Percentiles rank a stretch among this genome's conserved stretches.
Conservation (phyloP, 2,888 invertebrate genomes). For the Sceliomorpha sp. region DNA sequence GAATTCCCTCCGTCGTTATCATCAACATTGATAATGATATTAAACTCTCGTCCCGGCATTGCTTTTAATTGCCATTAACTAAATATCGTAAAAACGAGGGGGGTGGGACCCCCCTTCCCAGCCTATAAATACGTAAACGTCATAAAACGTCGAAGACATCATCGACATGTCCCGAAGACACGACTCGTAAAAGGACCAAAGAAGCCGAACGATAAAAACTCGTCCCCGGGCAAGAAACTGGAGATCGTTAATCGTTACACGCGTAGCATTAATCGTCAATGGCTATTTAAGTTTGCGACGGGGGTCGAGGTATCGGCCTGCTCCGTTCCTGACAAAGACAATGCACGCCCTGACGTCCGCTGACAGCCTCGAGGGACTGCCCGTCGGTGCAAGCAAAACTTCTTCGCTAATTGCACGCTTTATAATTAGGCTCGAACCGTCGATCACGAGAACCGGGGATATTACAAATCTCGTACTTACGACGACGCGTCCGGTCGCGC, state of each 20-base stretch:
- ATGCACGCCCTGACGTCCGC: slow-evolving; percentile 9
- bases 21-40: too few relatives aligned
- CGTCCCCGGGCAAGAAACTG: slow-evolving; percentile 26
- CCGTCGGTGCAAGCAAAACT: too few relatives aligned
- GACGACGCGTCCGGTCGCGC: too few relatives aligned
- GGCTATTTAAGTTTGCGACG: slow-evolving; percentile 16
- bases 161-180: slow-evolving; percentile 20
- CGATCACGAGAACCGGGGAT: too few relatives aligned
- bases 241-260: slow-evolving; percentile 32
- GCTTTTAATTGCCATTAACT: too few relatives aligned
- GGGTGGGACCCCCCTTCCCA: too few relatives aligned
- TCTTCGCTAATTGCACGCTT: slow-evolving; percentile 15
- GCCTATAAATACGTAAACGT: background rate
- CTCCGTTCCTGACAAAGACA: slow-evolving; percentile 3
- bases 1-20: too few relatives aligned
- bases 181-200: slow-evolving; percentile 23
- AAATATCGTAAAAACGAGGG: too few relatives aligned
- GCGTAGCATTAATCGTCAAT: slow-evolving; percentile 37
- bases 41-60: too few relatives aligned
- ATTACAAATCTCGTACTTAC: too few relatives aligned
- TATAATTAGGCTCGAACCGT: slow-evolving; percentile 10
- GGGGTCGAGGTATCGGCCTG: background rate
- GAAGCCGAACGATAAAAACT: slow-evolving; percentile 33
- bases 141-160: slow-evolving; percentile 22
- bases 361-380: slow-evolving; percentile 11